These are phyloP conservation scores for Tenrec ecaudatus DNA, from an alignment of 2,113 vertebrate species.

Conservation along the genomic window DNA sequence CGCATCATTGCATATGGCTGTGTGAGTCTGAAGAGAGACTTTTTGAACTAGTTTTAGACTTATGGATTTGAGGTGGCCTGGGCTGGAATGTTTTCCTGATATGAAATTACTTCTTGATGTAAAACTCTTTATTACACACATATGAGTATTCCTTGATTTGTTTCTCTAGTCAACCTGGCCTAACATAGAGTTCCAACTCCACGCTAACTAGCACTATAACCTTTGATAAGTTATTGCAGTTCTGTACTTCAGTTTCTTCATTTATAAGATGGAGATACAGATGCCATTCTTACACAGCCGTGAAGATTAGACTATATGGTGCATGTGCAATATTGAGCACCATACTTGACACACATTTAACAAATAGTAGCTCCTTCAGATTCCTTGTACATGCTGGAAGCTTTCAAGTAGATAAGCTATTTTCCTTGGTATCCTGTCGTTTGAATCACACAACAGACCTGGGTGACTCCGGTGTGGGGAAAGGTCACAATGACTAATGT, in stretches of 20 bases:
- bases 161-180: no score
- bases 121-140: no score
- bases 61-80: no score
- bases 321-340: neutral
- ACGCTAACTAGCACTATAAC: neutral
- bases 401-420: slow-evolving; percentile 4
- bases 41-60: no score
- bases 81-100: no score
- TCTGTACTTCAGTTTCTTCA: neutral
- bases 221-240: neutral
- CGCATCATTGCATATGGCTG: no score
- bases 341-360: neutral
- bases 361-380: neutral
- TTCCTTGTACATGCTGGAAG: neutral
- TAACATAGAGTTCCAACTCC: neutral
- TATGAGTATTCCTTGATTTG: no score
- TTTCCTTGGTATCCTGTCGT: neutral
- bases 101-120: no score
- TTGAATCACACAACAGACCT: neutral
- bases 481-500: neutral
- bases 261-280: neutral
- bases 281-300: neutral
- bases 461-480: neutral
- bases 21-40: no score
- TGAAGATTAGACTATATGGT: neutral